phyloP scores from a whole-genome alignment of 2,113 vertebrate genomes.

The Phasianus colchicus region DNA sequence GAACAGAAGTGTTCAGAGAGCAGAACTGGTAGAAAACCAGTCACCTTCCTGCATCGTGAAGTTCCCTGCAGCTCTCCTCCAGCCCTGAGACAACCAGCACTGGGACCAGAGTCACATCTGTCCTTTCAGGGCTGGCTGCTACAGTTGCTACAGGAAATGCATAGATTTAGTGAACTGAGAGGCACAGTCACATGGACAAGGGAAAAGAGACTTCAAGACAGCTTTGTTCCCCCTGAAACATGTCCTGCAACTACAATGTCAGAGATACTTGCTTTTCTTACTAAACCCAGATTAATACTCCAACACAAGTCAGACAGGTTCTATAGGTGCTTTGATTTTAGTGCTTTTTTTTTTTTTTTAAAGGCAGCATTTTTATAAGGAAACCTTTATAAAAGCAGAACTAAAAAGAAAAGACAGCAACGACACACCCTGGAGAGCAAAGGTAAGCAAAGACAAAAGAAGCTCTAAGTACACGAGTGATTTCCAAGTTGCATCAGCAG shows the following conservation, averaged over 20 bases:
- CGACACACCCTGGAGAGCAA: not conserved
- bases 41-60: not conserved
- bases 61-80: fast-evolving
- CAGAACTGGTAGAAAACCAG: not conserved
- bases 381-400: not conserved
- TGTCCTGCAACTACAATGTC: not conserved
- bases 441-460: not conserved
- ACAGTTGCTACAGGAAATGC: not conserved
- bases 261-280: not conserved
- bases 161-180: not conserved
- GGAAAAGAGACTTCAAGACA: not conserved
- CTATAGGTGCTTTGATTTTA: not conserved
- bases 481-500: slow-evolving; percentile 44
- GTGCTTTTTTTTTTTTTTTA: not conserved
- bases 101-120: not conserved
- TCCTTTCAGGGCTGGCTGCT: not conserved
- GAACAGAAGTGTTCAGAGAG: not conserved
- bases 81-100: fast-evolving
- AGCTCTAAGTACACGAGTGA: not conserved
- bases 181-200: fast-evolving
- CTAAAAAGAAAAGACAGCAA: not conserved
- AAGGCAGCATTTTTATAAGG: not conserved
- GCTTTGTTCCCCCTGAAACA: not conserved
- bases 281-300: not conserved
- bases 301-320: not conserved